These are phyloP conservation scores for Trididemnum miniatum DNA, from an alignment of 23 tunicate genomes.

Conservation along the genomic window DNA sequence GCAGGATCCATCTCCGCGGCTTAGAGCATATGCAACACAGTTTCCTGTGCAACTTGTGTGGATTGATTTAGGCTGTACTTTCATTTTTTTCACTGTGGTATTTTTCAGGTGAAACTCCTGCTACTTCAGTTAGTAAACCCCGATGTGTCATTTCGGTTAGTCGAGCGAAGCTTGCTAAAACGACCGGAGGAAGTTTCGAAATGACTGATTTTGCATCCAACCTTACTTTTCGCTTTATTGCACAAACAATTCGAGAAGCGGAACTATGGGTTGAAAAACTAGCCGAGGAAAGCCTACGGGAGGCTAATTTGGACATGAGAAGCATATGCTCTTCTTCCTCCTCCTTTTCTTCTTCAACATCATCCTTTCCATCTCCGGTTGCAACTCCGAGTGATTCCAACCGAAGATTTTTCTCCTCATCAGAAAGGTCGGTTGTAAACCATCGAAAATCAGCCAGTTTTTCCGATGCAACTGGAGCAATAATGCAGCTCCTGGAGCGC, in stretches of 20 bases:
- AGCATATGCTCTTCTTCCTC: constrained; percentile 87
- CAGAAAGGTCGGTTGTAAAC: neutral
- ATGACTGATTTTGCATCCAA: constrained; percentile 71
- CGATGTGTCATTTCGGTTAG: constrained; percentile 73
- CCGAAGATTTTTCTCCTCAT: constrained; percentile 17
- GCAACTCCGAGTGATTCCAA: constrained; percentile 42
- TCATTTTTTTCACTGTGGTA: too few species aligned
- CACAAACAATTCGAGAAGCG: constrained; percentile 59
- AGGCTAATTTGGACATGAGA: constrained; percentile 80
- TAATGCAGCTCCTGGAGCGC: constrained; percentile 35
- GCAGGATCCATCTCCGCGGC: too few species aligned
- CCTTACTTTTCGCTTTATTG: constrained; percentile 66
- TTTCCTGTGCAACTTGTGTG: too few species aligned
- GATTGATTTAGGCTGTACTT: too few species aligned
- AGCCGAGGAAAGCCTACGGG: constrained; percentile 65
- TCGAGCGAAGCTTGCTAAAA: constrained; percentile 71
- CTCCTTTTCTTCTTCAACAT: constrained; percentile 75
- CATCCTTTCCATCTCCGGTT: constrained; percentile 75
- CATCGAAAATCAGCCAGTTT: constrained; percentile 72
- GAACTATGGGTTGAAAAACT: constrained; percentile 68
- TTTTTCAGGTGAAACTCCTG: constrained; percentile 29
- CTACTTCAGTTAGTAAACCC: constrained; percentile 39
- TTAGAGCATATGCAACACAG: too few species aligned
- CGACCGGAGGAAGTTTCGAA: constrained; percentile 78
- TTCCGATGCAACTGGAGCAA: constrained; percentile 55